Percentiles rank a stretch among this genome's conserved stretches.
Evolutionary conservation across 35 echinoderm and acorn worm genomes (phyloP).

Genomic region (Strongylocentrotus purpuratus): DNA sequence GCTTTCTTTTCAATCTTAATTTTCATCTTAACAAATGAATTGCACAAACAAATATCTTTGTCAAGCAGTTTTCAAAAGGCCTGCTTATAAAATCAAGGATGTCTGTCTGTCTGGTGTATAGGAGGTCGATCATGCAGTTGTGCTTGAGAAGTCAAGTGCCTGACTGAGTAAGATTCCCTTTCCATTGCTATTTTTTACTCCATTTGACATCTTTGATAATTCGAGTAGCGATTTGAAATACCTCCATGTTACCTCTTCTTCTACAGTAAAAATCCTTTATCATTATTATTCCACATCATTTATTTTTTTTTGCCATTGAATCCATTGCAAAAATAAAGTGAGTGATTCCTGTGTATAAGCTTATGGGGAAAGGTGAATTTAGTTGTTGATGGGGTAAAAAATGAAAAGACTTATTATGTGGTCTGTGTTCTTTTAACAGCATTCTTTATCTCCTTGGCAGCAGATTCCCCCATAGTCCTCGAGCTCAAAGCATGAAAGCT

Average conservation of each 20-base stretch:
- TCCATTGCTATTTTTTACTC: not conserved
- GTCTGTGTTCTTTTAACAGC: not conserved
- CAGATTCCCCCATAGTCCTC: not conserved
- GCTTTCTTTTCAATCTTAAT: not conserved
- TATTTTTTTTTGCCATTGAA: not conserved
- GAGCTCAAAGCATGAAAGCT: too few relatives aligned
- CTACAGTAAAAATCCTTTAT: not conserved
- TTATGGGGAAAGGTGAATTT: not conserved
- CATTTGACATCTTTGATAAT: not conserved
- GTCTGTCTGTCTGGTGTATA: not conserved
- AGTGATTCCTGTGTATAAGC: too few relatives aligned
- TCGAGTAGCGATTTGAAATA: not conserved
- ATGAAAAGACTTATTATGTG: not conserved
- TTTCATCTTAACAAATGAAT: not conserved
- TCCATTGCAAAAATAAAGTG: too few relatives aligned
- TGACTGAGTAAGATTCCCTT: not conserved
- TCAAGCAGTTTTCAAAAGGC: not conserved
- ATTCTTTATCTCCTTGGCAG: not conserved
- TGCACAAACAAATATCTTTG: not conserved
- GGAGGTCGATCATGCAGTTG: not conserved
- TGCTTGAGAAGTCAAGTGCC: not conserved
- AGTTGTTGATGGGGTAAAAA: not conserved
- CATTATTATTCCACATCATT: not conserved
- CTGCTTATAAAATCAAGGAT: not conserved
- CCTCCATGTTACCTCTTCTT: not conserved